Conservation (phyloP, 2,888 invertebrate species). For the Acronicta leporina region DNA sequence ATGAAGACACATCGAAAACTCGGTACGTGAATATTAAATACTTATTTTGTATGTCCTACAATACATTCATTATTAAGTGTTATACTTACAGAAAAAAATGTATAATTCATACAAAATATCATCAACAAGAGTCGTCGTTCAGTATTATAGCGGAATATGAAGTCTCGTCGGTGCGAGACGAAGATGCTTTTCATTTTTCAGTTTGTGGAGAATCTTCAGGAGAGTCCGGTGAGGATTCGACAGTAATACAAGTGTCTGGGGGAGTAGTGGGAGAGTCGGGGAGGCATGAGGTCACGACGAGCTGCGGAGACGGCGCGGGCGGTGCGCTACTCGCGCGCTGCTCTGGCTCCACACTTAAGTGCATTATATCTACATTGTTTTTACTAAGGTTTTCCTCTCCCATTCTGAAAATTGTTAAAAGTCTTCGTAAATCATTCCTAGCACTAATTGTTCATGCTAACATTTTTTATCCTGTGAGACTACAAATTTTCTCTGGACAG, state of each 20-base stretch:
- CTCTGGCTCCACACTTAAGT: constrained; percentile 68
- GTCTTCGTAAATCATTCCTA: not conserved
- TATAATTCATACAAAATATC: constrained; percentile 76
- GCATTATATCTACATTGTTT: constrained; percentile 71
- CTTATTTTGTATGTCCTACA: constrained; percentile 45
- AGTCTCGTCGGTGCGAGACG: constrained; percentile 45
- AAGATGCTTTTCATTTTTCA: constrained; percentile 62
- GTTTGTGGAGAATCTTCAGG: constrained; percentile 38
- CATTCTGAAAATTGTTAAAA: constrained; percentile 46
- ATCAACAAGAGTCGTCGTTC: constrained; percentile 61
- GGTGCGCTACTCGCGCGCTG: constrained; percentile 75
- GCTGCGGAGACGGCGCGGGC: constrained; percentile 58
- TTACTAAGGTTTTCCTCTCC: constrained; percentile 68
- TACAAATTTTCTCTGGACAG: too few species aligned
- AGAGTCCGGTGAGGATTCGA: constrained; percentile 61
- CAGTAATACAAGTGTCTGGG: constrained; percentile 72
- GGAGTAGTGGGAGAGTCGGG: constrained; percentile 31
- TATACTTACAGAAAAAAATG: constrained; percentile 67
- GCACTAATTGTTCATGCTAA: too few species aligned
- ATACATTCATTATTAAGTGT: constrained; percentile 33
- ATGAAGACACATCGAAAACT: constrained; percentile 76
- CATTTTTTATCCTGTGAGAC: not conserved
- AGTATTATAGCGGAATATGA: constrained; percentile 10
- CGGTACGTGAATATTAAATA: constrained; percentile 55
- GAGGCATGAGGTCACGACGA: constrained; percentile 49